Conservation (phyloP, 2,113 vertebrate genomes). For the Harpagus bidentatus region DNA sequence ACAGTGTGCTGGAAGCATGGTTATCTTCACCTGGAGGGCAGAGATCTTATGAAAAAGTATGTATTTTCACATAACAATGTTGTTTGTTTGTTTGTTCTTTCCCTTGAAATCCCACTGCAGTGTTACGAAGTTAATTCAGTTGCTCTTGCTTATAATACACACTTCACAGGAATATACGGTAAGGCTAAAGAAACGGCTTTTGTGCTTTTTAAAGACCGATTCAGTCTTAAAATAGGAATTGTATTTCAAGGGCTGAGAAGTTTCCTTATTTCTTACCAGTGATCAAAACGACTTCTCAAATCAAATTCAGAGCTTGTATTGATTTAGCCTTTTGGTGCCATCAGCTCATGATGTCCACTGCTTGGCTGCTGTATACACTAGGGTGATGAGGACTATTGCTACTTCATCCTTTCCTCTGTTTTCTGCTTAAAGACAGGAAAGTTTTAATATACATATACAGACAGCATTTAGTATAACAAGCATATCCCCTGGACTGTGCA, state of each 20-base stretch:
- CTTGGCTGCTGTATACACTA: background rate
- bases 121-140: background rate
- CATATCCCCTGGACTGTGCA: background rate
- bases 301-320: background rate
- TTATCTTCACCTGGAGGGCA: background rate
- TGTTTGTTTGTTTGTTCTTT: background rate
- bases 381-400: background rate
- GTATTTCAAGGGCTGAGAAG: background rate
- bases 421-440: background rate
- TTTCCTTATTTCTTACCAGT: background rate
- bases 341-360: background rate
- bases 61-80: background rate
- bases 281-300: background rate
- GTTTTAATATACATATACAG: background rate
- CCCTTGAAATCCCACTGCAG: background rate
- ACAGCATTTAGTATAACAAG: background rate
- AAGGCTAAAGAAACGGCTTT: background rate
- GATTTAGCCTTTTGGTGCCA: background rate
- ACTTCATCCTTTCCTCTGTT: background rate
- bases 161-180: background rate
- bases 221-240: background rate
- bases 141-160: background rate
- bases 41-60: background rate
- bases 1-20: constrained; percentile 3
- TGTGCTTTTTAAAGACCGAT: background rate